Conservation (phyloP, 2,797 vertebrate genomes). For the Acanthurus leucopareius region DNA sequence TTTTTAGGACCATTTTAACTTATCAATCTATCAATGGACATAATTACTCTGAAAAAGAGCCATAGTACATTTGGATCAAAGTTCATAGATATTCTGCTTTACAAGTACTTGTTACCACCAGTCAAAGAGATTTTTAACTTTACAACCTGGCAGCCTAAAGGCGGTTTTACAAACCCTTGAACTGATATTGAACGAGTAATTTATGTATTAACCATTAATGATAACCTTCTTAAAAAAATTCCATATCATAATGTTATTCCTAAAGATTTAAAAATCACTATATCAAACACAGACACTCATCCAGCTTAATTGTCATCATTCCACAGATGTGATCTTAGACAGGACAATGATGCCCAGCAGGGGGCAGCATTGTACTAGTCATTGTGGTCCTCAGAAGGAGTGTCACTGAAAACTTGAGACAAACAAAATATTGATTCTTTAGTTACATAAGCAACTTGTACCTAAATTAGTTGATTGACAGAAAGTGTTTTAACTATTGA, state of each 20-base stretch:
- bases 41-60: no score
- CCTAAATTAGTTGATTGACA: no score
- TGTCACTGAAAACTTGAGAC: neutral
- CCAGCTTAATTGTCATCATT: no score
- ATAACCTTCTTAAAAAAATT: neutral
- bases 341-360: constrained; percentile 46
- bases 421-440: neutral
- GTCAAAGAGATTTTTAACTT: neutral
- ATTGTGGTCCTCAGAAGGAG: neutral
- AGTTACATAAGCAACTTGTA: neutral
- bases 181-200: neutral
- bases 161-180: neutral
- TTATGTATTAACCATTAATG: neutral
- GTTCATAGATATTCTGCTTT: no score
- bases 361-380: constrained; percentile 59
- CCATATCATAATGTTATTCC: no score
- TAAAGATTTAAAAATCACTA: no score
- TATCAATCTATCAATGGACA: no score
- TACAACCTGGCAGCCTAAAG: neutral
- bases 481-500: no score
- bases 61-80: no score
- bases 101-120: no score
- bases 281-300: no score
- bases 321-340: neutral
- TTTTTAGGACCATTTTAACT: no score